These are phyloP conservation scores for Coelogynopora nodosa DNA, from an alignment of 2,888 invertebrate genomes.

Conservation along the genomic window DNA sequence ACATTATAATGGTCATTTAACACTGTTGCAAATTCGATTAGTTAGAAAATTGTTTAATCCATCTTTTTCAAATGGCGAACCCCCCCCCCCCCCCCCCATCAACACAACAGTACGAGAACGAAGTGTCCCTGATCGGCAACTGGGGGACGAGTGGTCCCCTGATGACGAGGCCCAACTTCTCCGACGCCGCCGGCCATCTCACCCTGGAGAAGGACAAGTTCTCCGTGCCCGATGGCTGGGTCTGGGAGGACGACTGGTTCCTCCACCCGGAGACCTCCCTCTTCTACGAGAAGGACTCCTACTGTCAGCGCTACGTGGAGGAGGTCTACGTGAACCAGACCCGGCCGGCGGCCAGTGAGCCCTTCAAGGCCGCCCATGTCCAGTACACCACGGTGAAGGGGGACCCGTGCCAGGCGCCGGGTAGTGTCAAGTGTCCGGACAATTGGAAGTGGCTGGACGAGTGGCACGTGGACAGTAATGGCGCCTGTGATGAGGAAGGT, in stretches of 20 bases:
- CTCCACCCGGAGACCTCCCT: constrained; percentile 61
- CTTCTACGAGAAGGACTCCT: constrained; percentile 45
- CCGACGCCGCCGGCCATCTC: constrained; percentile 61
- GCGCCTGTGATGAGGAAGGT: constrained; percentile 63
- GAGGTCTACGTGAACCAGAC: constrained; percentile 59
- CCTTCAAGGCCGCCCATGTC: constrained; percentile 1
- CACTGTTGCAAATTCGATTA: no score
- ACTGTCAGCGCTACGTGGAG: constrained; percentile 50
- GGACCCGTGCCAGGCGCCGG: constrained; percentile 37
- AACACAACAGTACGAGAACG: constrained; percentile 62
- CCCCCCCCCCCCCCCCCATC: no score
- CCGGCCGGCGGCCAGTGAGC: background rate
- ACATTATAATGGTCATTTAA: no score
- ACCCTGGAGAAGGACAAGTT: constrained; percentile 59
- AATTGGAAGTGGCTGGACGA: constrained; percentile 53
- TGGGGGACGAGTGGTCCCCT: constrained; percentile 62
- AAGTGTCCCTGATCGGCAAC: constrained; percentile 59
- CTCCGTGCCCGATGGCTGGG: constrained; percentile 61
- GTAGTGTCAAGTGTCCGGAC: constrained; percentile 40
- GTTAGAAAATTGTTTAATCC: no score
- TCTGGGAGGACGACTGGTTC: constrained; percentile 63
- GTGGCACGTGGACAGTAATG: constrained; percentile 62
- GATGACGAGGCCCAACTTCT: constrained; percentile 62
- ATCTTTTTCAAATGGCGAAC: no score
- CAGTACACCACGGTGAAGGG: constrained; percentile 44